Evolutionary conservation across 2,113 vertebrate species (phyloP), one percentile per base, ranked within the genome.

Genomic region (Tupaia tana): DNA sequence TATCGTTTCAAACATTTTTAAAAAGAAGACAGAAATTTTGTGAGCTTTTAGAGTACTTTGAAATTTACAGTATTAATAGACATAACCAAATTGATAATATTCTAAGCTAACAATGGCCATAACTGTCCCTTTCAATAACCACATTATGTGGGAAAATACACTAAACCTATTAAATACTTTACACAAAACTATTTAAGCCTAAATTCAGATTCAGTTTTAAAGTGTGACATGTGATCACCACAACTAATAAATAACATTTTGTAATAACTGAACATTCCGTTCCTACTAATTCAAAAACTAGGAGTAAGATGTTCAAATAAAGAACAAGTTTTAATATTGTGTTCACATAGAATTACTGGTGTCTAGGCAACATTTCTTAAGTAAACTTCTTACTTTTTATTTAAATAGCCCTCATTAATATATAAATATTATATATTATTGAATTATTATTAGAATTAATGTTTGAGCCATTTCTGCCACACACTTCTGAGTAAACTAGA

Each of bases 231-330:
- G 90, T 27, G 66, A 88, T 88, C 56, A 86, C 56, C 25, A 94
- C 34, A 96, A 79, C 94, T 93, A 97, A 95, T 91, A 94, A 84
- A 64, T 90, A 95, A 96, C 58, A 58, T 79, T 96, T 90, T 88
- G n/a, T 4, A 91, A 95, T 91, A 79, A 89, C 10, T 92, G 29
- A 95, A 56, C 67, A 73, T 89, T 64, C 86, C 43, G 93, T 95
- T 86, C 24, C 13, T 90, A 92, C 84, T 95, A 92, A 89, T 64
- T 93, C 80, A 90, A 92, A 18, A 89, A 92, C 63, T 88, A 93
- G 19, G 93, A 90, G n/a, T 8, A 89, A 90, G 78, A 81, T 86
- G 90, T 31, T 95, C 25, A 86, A 61, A 79, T 71, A 25, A 86
- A 87, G 69, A 89, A 73, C 67, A 59, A 75, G 15, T 61, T 78